Evolutionary conservation across 2,113 vertebrate species (phyloP), one percentile per base, ranked within the genome.

Genomic region (Cynoglossus semilaevis): DNA sequence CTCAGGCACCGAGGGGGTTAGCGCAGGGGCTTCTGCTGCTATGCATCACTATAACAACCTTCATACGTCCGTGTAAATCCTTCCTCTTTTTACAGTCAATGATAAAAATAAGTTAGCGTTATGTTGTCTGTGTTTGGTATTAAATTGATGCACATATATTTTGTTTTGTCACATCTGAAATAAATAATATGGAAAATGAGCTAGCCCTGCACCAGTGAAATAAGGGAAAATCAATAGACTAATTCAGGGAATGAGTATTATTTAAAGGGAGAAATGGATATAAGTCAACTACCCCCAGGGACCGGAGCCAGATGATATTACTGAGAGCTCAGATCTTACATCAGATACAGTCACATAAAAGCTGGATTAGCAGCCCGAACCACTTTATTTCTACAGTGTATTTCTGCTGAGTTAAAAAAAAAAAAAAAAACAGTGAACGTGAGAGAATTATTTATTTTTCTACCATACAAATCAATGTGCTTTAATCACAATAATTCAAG

Each of bases 171-270:
- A 22, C 37, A 54, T 77, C 50, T 46, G 42, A 77, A 40, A 74
- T 72, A 56, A 72, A 76, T 80, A 77, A 78, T 70, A 61, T 16
- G 37, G n/a, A 51, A 37, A 79, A 76, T 71, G 35, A 68, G 44
- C 14, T 41, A 38, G 35, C 3, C 15, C 54, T 36, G 43, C 40
- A 5, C 9, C n/a, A 51, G 44, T 60, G 68, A 73, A 64, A 80
- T 71, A 77, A 56, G 54, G 51, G 0, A 55, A 83, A 80, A 85
- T 88, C 85, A 70, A 87, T 87, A 73, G 35, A 60, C 70, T 41
- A 72, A 80, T 78, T 78, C 52, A 63, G 54, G 40, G 63, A 79
- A 64, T 53, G 58, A 72, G 42, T 52, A 74, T 82, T 82, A 80
- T 83, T 75, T 70, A 81, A 63, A 51, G 63, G 51, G 58, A 64